Evolutionary conservation across 2,113 vertebrate genomes (phyloP).

Genomic region (Ranitomeya variabilis): DNA sequence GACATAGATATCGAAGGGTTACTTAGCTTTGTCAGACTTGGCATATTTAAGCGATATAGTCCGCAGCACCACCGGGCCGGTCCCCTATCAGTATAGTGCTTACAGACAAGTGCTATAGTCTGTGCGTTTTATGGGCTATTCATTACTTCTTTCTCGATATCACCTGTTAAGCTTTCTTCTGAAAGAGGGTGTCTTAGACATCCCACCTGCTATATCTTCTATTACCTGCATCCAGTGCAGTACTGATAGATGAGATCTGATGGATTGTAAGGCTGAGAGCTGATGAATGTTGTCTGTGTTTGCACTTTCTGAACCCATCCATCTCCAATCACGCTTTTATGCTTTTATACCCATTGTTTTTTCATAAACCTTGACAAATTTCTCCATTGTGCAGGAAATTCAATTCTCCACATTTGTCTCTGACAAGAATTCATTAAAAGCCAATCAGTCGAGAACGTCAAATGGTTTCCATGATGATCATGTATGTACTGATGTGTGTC

Average conservation of each 20-base stretch:
- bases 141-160: no score
- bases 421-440: neutral
- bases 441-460: neutral
- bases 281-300: neutral
- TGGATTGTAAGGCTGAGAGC: neutral
- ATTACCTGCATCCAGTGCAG: neutral
- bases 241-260: neutral
- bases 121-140: no score
- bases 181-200: no score
- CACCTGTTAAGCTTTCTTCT: no score
- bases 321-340: neutral
- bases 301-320: neutral
- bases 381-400: slow-evolving; percentile 8
- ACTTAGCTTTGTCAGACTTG: no score
- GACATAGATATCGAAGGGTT: no score
- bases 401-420: neutral
- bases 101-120: no score
- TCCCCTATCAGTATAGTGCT: no score
- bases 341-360: neutral
- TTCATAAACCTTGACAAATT: neutral
- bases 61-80: no score
- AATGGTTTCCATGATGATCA: slow-evolving; percentile 40
- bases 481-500: neutral
- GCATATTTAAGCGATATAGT: no score
- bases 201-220: neutral